Conservation (phyloP, 2,888 invertebrate genomes). For the Protodeltote pygarga region DNA sequence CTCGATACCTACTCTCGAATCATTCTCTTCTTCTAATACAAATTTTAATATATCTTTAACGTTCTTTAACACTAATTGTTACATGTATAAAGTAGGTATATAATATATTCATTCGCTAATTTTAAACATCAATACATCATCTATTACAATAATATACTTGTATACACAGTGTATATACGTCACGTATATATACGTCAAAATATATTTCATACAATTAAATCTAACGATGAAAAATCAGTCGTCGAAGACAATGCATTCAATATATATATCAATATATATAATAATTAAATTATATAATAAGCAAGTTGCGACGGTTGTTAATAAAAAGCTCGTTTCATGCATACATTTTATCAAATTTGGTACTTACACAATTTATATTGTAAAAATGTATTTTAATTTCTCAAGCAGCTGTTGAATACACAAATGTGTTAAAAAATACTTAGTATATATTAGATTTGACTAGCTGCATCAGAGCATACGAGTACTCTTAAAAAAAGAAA, state of each 20-base stretch:
- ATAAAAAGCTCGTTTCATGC: conserved; percentile 66
- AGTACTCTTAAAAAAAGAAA: too few relatives aligned
- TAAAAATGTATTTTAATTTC: conserved; percentile 19
- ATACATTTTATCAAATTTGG: conserved; percentile 39
- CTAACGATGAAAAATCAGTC: conserved; percentile 83
- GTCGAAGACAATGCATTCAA: conserved; percentile 69
- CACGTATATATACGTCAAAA: conserved; percentile 74
- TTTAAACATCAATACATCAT: conserved; percentile 66
- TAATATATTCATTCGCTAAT: conserved; percentile 64
- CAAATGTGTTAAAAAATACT: too few relatives aligned
- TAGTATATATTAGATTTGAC: too few relatives aligned
- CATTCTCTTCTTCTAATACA: conserved; percentile 31
- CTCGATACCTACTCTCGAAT: conserved; percentile 16
- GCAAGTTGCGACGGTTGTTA: conserved; percentile 59
- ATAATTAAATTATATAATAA: conserved; percentile 52
- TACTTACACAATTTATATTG: conserved; percentile 40
- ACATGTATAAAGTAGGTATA: conserved; percentile 61
- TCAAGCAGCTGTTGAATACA: conserved; percentile 25
- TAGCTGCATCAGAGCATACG: too few relatives aligned
- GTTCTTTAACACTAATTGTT: conserved; percentile 48
- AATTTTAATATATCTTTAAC: conserved; percentile 32
- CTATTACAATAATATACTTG: conserved; percentile 66
- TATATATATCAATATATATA: conserved; percentile 52
- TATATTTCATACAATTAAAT: conserved; percentile 64
- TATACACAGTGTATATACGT: conserved; percentile 65